Conservation (phyloP, 2,113 vertebrate genomes). For the Mesitornis unicolor region DNA sequence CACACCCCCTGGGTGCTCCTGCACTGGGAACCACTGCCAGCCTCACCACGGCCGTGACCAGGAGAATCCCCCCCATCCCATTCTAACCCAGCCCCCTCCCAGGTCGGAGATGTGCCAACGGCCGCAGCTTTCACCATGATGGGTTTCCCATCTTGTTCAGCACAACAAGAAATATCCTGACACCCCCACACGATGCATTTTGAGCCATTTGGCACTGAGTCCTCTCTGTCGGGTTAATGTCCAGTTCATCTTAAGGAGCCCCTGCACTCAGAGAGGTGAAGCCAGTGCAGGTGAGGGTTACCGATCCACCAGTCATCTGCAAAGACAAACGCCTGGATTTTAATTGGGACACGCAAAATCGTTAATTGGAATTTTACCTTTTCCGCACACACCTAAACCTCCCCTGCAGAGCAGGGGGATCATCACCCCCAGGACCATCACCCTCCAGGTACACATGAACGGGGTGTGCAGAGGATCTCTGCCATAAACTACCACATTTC, state of each 20-base stretch:
- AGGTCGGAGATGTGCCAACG: fast-evolving
- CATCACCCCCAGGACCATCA: fast-evolving
- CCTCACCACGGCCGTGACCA: neutral
- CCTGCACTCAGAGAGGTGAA: too few species aligned
- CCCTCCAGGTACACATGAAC: too few species aligned
- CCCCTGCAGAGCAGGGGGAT: neutral
- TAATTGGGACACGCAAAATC: neutral
- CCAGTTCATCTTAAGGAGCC: neutral
- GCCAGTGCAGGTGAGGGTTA: neutral
- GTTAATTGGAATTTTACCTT: neutral
- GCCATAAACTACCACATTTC: neutral
- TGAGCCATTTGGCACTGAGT: too few species aligned
- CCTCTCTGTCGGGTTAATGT: neutral
- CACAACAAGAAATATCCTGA: neutral
- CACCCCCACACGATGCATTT: neutral
- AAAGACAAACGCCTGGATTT: neutral
- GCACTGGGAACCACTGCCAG: neutral
- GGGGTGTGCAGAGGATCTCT: neutral
- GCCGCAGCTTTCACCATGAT: neutral
- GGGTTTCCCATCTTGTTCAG: neutral
- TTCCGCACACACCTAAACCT: neutral
- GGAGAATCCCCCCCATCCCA: neutral
- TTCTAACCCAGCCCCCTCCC: neutral
- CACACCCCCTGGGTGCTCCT: too few species aligned
- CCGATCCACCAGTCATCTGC: neutral